Conservation (phyloP, 2,888 invertebrate genomes). For the Byasa hedistus region DNA sequence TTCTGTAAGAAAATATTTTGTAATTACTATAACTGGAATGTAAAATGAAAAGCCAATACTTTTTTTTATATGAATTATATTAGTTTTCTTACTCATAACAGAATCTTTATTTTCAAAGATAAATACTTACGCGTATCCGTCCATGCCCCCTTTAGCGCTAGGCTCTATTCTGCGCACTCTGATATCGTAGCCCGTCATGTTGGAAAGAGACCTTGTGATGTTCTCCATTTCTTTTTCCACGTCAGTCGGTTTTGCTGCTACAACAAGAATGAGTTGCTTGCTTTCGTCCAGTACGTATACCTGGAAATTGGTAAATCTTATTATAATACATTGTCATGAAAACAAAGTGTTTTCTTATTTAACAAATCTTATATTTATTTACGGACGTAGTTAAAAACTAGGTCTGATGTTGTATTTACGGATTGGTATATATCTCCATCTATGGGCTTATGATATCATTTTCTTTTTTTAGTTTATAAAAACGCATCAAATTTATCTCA, state of each 20-base stretch:
- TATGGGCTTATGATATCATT: too few species aligned
- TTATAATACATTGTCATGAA: too few species aligned
- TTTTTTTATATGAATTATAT: too few species aligned
- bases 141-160: slow-evolving; percentile 83
- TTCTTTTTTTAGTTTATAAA: too few species aligned
- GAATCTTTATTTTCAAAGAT: background rate
- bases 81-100: too few species aligned
- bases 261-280: slow-evolving; percentile 88
- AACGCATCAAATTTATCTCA: too few species aligned
- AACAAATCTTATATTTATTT: too few species aligned
- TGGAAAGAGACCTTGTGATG: slow-evolving; percentile 84
- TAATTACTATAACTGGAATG: background rate
- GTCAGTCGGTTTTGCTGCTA: slow-evolving; percentile 87
- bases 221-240: slow-evolving; percentile 86
- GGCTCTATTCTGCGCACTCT: slow-evolving; percentile 89
- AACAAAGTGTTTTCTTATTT: too few species aligned
- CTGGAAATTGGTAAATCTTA: slow-evolving; percentile 52
- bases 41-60: background rate
- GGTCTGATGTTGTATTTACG: too few species aligned
- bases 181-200: slow-evolving; percentile 88
- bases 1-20: slow-evolving; percentile 77
- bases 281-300: slow-evolving; percentile 91
- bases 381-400: too few species aligned
- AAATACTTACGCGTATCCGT: slow-evolving; percentile 82
- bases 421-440: too few species aligned